Conservation (phyloP, 2,113 vertebrate genomes). For the Phoxinus phoxinus region DNA sequence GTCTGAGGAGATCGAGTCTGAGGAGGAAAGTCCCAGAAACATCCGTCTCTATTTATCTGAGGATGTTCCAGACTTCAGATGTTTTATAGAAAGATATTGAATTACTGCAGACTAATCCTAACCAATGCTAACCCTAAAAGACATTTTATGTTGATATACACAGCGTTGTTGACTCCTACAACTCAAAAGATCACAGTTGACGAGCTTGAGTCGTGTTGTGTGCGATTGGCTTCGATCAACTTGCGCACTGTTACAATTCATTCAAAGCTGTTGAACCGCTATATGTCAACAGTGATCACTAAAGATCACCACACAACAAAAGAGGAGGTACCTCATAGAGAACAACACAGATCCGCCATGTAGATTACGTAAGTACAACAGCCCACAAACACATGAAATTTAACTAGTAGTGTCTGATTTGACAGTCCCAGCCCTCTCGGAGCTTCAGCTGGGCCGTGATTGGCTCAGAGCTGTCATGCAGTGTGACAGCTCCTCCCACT, state of each 20-base stretch:
- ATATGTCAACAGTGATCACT: background rate
- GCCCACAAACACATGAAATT: background rate
- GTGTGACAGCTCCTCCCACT: conserved; percentile 46
- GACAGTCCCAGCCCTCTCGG: background rate
- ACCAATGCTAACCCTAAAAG: background rate
- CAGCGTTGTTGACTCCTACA: background rate
- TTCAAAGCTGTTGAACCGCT: background rate
- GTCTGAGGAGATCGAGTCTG: background rate
- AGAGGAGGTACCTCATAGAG: background rate
- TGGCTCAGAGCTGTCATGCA: conserved; percentile 47
- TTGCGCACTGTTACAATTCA: background rate
- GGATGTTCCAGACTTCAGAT: background rate
- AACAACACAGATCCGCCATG: background rate
- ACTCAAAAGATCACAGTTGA: background rate
- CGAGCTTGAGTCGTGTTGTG: background rate
- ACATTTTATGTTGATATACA: background rate
- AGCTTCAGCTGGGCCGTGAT: conserved; percentile 33
- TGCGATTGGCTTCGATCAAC: background rate
- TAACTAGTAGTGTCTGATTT: background rate
- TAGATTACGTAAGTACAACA: background rate
- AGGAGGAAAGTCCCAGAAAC: background rate
- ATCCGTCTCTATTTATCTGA: background rate
- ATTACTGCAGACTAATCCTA: background rate
- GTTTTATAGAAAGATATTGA: background rate
- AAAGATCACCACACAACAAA: background rate